Evolutionary conservation across 2,888 invertebrate genomes (phyloP).

Genomic region (Eupithecia inturbata): DNA sequence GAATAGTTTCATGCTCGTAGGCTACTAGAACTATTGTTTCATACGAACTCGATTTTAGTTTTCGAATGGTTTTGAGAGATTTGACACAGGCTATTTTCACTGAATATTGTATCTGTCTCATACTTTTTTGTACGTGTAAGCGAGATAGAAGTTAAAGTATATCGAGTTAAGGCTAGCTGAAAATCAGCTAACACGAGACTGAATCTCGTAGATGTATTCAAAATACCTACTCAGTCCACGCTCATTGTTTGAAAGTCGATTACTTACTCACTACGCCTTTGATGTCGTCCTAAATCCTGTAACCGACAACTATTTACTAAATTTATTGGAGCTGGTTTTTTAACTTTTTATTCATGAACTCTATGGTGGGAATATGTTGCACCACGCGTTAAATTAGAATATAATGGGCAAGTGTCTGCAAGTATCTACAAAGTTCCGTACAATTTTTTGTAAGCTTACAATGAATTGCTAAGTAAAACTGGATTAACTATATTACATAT

Average conservation of each 20-base stretch:
- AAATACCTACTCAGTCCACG: background rate
- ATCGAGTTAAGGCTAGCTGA: too few species aligned
- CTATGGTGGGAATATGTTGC: slow-evolving; percentile 18
- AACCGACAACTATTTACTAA: slow-evolving; percentile 2
- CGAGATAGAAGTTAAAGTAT: too few species aligned
- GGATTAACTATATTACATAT: background rate
- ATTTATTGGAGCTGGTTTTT: background rate
- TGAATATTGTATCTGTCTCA: too few species aligned
- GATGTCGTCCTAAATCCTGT: background rate
- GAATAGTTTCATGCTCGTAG: too few species aligned
- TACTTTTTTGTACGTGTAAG: too few species aligned
- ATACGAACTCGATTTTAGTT: too few species aligned
- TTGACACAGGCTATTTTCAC: too few species aligned
- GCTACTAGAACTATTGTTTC: too few species aligned
- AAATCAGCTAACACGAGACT: too few species aligned
- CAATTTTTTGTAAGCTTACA: background rate
- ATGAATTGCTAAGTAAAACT: background rate
- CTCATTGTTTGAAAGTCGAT: background rate
- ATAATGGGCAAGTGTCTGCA: background rate
- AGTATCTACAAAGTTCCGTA: background rate
- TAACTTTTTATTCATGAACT: slow-evolving; percentile 9
- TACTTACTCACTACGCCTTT: background rate
- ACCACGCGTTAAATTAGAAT: slow-evolving; percentile 29
- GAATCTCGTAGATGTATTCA: background rate
- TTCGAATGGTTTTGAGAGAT: too few species aligned